Evolutionary conservation across 2,888 invertebrate species (phyloP).

Genomic region (Drosophila vallismaia): DNA sequence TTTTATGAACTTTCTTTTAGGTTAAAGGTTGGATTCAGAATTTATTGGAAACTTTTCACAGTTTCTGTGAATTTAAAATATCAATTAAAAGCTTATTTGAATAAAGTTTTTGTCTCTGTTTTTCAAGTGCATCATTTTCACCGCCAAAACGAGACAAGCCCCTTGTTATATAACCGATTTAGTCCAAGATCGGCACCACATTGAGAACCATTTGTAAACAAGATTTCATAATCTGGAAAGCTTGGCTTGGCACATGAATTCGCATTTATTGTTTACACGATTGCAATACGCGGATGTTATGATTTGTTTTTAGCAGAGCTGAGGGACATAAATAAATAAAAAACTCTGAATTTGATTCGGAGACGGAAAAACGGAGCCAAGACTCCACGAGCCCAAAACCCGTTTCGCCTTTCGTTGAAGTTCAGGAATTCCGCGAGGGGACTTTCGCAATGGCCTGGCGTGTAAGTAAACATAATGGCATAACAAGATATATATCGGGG

Average conservation of each 20-base stretch:
- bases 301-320: conserved; percentile 12
- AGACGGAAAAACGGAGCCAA: conserved; percentile 9
- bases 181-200: conserved; percentile 11
- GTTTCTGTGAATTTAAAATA: no score
- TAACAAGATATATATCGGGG: conserved; percentile 19
- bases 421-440: conserved; percentile 59
- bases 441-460: conserved; percentile 60
- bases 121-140: conserved; percentile 1
- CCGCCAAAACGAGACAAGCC: conserved; percentile 16
- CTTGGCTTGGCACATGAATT: conserved; percentile 15
- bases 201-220: conserved; percentile 40
- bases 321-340: conserved; percentile 25
- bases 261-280: conserved; percentile 35
- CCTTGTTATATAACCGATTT: conserved; percentile 23
- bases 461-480: conserved; percentile 38
- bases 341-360: neutral
- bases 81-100: no score
- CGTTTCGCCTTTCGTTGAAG: conserved; percentile 63
- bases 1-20: no score
- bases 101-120: no score
- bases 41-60: no score
- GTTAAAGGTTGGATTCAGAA: no score
- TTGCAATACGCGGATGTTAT: conserved; percentile 30
- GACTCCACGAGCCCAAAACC: conserved; percentile 39
- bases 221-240: conserved; percentile 33